Conservation (phyloP, 2,113 vertebrate species). For the Psettodes erumei region DNA sequence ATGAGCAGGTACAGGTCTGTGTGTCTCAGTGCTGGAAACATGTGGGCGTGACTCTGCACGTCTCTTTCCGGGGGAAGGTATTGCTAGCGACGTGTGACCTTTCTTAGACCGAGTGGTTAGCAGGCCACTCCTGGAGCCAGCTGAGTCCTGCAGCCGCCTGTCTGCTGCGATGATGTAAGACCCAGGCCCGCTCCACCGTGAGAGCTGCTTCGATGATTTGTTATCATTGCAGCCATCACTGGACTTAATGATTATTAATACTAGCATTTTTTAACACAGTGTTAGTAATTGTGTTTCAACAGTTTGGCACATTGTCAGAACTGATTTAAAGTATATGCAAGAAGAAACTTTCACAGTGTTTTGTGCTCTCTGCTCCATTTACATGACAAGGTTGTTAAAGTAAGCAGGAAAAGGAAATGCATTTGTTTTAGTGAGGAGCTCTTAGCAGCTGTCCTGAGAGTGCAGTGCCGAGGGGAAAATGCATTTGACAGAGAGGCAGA, state of each 20-base stretch:
- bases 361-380: neutral
- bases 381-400: constrained; percentile 46
- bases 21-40: constrained; percentile 10
- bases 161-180: constrained; percentile 48
- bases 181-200: neutral
- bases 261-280: neutral
- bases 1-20: constrained; percentile 13
- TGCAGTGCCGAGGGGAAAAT: constrained; percentile 8
- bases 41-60: constrained; percentile 18
- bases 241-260: constrained; percentile 1
- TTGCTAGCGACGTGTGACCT: constrained; percentile 67
- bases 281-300: neutral
- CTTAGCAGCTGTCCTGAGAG: constrained; percentile 36
- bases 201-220: neutral
- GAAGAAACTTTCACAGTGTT: neutral
- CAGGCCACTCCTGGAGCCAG: neutral
- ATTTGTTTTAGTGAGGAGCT: constrained; percentile 56
- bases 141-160: constrained; percentile 25
- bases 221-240: constrained; percentile 2
- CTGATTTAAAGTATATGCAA: neutral
- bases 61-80: constrained; percentile 39
- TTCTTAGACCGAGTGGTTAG: constrained; percentile 44
- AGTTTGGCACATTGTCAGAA: constrained; percentile 2
- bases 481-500: constrained; percentile 29
- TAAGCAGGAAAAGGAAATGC: constrained; percentile 62